Percentiles rank a stretch among this genome's conserved stretches.
These are phyloP conservation scores for Gibbula magus DNA, from an alignment of 2,888 invertebrate genomes.

Conservation along the genomic window DNA sequence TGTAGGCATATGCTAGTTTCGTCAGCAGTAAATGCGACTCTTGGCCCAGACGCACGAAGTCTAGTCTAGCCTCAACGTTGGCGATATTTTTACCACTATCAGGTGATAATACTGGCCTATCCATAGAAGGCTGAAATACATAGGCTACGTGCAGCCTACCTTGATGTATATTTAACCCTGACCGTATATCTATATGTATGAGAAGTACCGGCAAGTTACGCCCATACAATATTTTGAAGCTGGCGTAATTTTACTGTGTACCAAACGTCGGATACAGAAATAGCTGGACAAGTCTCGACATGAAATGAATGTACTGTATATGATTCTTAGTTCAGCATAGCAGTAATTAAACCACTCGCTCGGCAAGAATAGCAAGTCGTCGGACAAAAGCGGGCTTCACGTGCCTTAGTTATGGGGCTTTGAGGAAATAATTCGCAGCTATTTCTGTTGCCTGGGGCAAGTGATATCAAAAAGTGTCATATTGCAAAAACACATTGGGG, in stretches of 20 bases:
- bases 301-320: not conserved
- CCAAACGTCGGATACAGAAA: not conserved
- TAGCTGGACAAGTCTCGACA: not conserved
- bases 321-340: not conserved
- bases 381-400: too few species aligned
- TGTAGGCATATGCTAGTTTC: not conserved
- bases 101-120: constrained; percentile 4
- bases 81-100: constrained; percentile 8
- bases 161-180: not conserved
- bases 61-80: not conserved
- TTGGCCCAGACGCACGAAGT: not conserved
- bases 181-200: not conserved
- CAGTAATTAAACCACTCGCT: not conserved
- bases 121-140: not conserved
- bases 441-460: too few species aligned
- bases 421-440: too few species aligned
- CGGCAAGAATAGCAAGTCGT: too few species aligned
- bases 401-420: too few species aligned
- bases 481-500: too few species aligned
- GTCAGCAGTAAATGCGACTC: constrained; percentile 8
- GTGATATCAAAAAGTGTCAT: too few species aligned
- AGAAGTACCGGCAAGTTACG: not conserved
- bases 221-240: not conserved
- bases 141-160: not conserved
- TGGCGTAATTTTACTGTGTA: not conserved